Percentiles rank a stretch among this genome's conserved stretches.
Evolutionary conservation across 1,140 invertebrate species (phyloP).

Genomic region (Hestina assimilis): DNA sequence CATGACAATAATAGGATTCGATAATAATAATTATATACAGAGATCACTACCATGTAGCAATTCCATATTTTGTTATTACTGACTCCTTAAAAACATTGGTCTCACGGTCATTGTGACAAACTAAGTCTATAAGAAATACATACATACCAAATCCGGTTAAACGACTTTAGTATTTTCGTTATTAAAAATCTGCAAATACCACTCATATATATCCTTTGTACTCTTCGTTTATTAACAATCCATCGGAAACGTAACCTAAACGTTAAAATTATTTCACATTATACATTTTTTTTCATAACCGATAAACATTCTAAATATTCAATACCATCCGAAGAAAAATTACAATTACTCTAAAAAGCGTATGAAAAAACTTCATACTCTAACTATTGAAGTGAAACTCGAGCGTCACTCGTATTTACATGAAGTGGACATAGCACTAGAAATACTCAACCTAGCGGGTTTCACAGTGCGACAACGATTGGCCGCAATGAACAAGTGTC

Average conservation of each 20-base stretch:
- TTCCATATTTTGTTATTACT: slow-evolving; percentile 11
- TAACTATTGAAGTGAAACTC: slow-evolving; percentile 6
- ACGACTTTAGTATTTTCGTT: neutral
- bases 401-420: slow-evolving; percentile 9
- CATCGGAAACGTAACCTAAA: slow-evolving; percentile 12
- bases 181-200: slow-evolving; percentile 12
- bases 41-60: slow-evolving; percentile 5
- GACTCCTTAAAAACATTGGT: slow-evolving; percentile 14
- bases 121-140: slow-evolving; percentile 11
- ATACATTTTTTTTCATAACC: slow-evolving; percentile 9
- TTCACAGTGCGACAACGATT: too few relatives aligned
- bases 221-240: slow-evolving; percentile 13
- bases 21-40: slow-evolving; percentile 7
- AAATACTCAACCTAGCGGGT: too few relatives aligned
- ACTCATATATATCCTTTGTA: slow-evolving; percentile 17
- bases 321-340: slow-evolving; percentile 10
- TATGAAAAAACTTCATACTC: slow-evolving; percentile 6
- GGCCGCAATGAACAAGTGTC: too few relatives aligned
- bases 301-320: slow-evolving; percentile 10
- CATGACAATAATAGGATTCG: slow-evolving; percentile 1
- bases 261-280: slow-evolving; percentile 11
- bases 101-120: slow-evolving; percentile 4
- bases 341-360: slow-evolving; percentile 6
- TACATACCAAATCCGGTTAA: slow-evolving; percentile 7
- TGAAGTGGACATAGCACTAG: slow-evolving; percentile 2